These are phyloP conservation scores for Cavia porcellus DNA, from an alignment of 2,113 vertebrate genomes.

Conservation along the genomic window DNA sequence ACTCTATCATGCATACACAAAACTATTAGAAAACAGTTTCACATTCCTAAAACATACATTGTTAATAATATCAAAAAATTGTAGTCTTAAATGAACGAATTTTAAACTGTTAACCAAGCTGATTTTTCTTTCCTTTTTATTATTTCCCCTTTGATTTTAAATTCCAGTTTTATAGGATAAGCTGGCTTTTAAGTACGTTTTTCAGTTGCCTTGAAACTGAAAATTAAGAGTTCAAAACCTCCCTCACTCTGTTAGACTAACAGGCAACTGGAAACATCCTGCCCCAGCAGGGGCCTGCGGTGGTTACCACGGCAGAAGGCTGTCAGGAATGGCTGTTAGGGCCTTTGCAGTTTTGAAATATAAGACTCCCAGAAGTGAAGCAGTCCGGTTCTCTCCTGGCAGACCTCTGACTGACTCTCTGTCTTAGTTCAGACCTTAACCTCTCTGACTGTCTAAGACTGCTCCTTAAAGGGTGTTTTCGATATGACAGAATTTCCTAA, in stretches of 20 bases:
- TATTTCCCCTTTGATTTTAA: constrained; percentile 32
- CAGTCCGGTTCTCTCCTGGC: background rate
- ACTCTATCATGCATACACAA: background rate
- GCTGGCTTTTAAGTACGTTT: constrained; percentile 28
- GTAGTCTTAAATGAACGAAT: background rate
- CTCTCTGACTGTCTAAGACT: background rate
- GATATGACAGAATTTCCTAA: background rate
- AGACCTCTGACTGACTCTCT: background rate
- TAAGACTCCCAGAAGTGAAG: background rate
- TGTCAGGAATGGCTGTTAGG: background rate
- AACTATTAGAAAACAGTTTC: background rate
- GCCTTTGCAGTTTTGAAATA: background rate
- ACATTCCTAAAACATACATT: background rate
- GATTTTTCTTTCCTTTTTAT: background rate
- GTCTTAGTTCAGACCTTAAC: background rate
- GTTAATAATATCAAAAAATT: constrained; percentile 25
- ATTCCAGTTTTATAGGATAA: background rate
- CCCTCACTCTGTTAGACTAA: background rate
- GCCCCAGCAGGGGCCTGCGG: background rate
- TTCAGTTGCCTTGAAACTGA: background rate
- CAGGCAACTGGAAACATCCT: background rate
- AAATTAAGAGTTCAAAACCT: background rate
- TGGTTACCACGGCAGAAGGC: background rate
- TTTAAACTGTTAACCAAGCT: constrained; percentile 4
- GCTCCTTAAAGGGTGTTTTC: constrained; percentile 8